Evolutionary conservation across 2,797 vertebrate genomes (phyloP), one percentile per base, ranked within the genome.

Genomic region (Microchirus variegatus): DNA sequence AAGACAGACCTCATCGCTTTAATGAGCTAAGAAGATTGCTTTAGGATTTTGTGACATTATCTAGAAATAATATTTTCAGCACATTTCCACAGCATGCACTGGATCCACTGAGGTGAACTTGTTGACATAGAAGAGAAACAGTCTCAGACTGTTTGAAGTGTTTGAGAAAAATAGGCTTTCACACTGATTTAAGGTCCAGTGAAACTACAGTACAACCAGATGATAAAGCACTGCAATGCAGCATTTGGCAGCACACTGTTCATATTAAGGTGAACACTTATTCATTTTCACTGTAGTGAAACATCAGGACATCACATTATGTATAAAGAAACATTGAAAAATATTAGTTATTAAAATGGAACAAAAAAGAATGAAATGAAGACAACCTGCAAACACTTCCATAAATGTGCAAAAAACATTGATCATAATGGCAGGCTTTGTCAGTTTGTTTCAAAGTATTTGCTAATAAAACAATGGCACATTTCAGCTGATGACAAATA

Each of bases 191-290:
- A 4, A 64, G 38, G 9, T 46, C 10, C 46, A 42, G 19, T 22
- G 10, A 5, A 56, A 56, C 45, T 53, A 63, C 22, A 22, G 22
- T 22, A 22, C 2, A 69, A 22, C 38, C 15, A 37, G 42, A 22
- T 63, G 50, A 44, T 31, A 67, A 73, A 70, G 68, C 13, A 16
- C 53, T 71, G 50, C 61, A 78, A 41, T 73, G 69, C 70, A 73
- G 67, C 57, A 14, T 56, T 47, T 53, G 31, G 19, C 63, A 69
- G 15, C 43, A 22, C 9, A 1, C 31, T 59, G 40, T 26, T 17
- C 37, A 49, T 45, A 54, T 42, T 36, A 49, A 50, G 2, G 46
- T 59, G 42, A 62, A 35, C 22, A 12, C 26, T 18, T 11, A 10
- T 52, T 42, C 2, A 48, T 19, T 13, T 12, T 4, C 11, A 41